A percentile compares a stretch with the other conserved stretches of the same genome.
These are phyloP conservation scores for Cryptus viduatorius DNA, from an alignment of 2,888 invertebrate species.

Conservation along the genomic window DNA sequence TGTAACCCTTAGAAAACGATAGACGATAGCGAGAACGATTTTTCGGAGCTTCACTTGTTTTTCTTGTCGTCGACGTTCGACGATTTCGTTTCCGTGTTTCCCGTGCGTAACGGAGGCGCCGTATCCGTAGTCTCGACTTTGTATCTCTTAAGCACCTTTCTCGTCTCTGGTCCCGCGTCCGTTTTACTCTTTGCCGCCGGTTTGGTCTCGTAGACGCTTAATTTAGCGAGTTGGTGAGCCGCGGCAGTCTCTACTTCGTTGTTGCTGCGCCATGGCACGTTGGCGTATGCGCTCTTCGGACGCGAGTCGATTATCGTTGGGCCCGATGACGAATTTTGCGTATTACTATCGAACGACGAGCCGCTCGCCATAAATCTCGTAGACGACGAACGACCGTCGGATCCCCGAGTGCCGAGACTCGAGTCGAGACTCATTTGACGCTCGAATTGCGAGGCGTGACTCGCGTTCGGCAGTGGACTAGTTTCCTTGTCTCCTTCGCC, in stretches of 20 bases:
- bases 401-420: conserved; percentile 13
- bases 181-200: conserved; percentile 68
- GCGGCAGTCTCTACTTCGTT: conserved; percentile 57
- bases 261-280: conserved; percentile 58
- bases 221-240: conserved; percentile 58
- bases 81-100: conserved; percentile 58
- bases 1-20: conserved; percentile 29
- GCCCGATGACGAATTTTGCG: conserved; percentile 40
- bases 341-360: conserved; percentile 56
- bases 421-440: conserved; percentile 48
- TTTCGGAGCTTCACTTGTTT: conserved; percentile 66
- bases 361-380: conserved; percentile 21
- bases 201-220: conserved; percentile 63
- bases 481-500: conserved; percentile 78
- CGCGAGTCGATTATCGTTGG: conserved; percentile 49
- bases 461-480: conserved; percentile 61
- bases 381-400: conserved; percentile 33
- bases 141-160: conserved; percentile 76
- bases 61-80: conserved; percentile 70
- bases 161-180: conserved; percentile 73
- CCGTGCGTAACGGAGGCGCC: conserved; percentile 17
- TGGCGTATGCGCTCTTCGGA: conserved; percentile 43
- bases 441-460: conserved; percentile 46
- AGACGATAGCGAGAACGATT: neutral
- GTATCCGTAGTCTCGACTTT: conserved; percentile 71